Base-by-base conservation (phyloP, 1,140 invertebrate species). In the Calycopis cecrops region DNA sequence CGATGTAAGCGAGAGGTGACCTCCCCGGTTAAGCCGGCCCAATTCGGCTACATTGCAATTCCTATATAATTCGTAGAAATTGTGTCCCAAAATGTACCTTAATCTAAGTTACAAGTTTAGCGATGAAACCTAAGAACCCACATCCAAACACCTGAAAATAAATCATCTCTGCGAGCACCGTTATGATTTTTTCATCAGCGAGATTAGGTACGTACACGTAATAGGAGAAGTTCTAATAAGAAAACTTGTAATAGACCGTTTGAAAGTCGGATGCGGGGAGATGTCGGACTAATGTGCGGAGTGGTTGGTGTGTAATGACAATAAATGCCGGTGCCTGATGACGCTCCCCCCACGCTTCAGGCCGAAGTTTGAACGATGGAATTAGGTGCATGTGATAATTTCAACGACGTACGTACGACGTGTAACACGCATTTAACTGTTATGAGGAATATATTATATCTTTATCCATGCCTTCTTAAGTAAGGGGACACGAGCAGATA, bases 171-270 rank as follows among this genome's bases (percentile, higher is more conserved):
- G 14, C 33, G 42, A 48, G 10, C 37, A 55, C 33, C 55, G 54
- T 57, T 71, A 65, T 73, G 66, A 76, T 76, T 77, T 77, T 75
- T 78, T 53, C n/a, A n/a, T n/a, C n/a, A n/a, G n/a, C 61, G 62
- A 40, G 40, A 58, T 50, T 60, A 77, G 63, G 54, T 73, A 73
- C 64, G 64, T 54, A 65, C 70, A 68, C 74, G 73, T 80, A 82
- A 85, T 80, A 73, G 79, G 71, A 66, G 69, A 85, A 85, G 67
- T 85, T 85, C 71, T 85, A 85, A 85, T 83, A 85, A 83, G 82
- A 85, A 85, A 85, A 85, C 78, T 85, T 85, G 55, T 77, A 79
- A 85, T 77, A 69, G 78, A 78, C 69, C 71, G 67, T 76, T 80
- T 75, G 67, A 69, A 73, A 81, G 72, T 78, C 67, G 68, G 69